Base-by-base conservation (phyloP, 2,888 invertebrate genomes). In the Scaptomyza polygonia region DNA sequence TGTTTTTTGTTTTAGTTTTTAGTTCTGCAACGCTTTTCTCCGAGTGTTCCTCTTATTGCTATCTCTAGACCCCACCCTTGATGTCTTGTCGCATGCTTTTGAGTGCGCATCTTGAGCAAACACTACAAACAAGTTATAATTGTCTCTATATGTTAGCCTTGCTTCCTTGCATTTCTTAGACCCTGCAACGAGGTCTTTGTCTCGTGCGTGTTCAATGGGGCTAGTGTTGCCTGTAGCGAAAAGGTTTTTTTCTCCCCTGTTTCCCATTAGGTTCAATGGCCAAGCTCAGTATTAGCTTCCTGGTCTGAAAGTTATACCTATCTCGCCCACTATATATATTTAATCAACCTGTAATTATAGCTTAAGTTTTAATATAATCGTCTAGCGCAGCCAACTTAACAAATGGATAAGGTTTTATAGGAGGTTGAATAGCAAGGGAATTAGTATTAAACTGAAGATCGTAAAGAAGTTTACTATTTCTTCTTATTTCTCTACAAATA, bases 201-300 rank as follows among this genome's bases (percentile, higher is more conserved):
- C 47, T 43, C 49, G 80, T 61, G 66, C 87, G 88, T 88, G 87
- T 77, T 88, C 82, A 88, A 88, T 88, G 76, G 88, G 88, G 79
- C 86, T 79, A 74, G 75, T 66, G 75, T 66, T 52, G 62, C 52
- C 65, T 52, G 48, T 27, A 51, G 62, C 48, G 8, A 6, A 11
- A 40, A 36, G n/a, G 42, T 25, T 47, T 14, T 27, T 9, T 14
- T 14, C 12, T 11, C 27, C n/a, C n/a, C n/a, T n/a, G n/a, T n/a
- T n/a, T n/a, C n/a, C n/a, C n/a, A n/a, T 36, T 36, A 61, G 65
- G 86, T 84, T 80, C 86, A 81, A 80, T 80, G 85, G 47, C 61
- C 77, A 67, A 48, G 14, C 53, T 25, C 18, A 16, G 12, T 36
- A 25, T 30, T 39, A 18, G 21, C 29, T 67, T 47, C 25, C 51